Conservation (phyloP, 2,797 vertebrate species). For the Squalus acanthias region DNA sequence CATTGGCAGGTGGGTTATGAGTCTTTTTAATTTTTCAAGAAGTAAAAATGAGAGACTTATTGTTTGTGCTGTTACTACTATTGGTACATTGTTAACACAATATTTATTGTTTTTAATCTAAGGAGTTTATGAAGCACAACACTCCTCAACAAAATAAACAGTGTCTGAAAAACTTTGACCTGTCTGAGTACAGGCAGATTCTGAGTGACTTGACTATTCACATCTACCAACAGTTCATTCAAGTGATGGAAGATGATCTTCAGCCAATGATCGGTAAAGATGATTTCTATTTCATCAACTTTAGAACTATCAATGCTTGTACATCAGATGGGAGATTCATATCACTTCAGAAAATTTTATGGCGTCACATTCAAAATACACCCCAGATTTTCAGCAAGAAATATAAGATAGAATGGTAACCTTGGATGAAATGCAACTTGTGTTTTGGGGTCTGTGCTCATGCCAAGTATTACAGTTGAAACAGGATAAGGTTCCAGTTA, state of each 20-base stretch:
- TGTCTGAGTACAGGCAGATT: conserved; percentile 89
- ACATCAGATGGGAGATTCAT: not conserved
- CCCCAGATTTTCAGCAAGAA: not conserved
- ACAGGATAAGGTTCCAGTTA: no score
- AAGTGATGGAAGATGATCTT: conserved; percentile 76
- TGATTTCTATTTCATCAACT: conserved; percentile 11
- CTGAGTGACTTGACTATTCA: conserved; percentile 91
- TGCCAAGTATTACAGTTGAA: no score
- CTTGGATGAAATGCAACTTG: no score
- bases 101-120: conserved; percentile 7
- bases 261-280: conserved; percentile 80
- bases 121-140: conserved; percentile 87
- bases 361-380: not conserved
- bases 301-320: not conserved
- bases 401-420: not conserved
- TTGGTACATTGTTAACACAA: not conserved
- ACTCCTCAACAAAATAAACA: conserved; percentile 81
- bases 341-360: not conserved
- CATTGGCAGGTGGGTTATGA: not conserved
- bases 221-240: conserved; percentile 83
- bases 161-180: conserved; percentile 87
- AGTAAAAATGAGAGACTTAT: not conserved
- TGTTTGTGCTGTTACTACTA: not conserved
- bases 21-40: not conserved
- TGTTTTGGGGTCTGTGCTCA: no score